Evolutionary conservation across 2,113 vertebrate species (phyloP).

Genomic region (Burhinus oedicnemus): DNA sequence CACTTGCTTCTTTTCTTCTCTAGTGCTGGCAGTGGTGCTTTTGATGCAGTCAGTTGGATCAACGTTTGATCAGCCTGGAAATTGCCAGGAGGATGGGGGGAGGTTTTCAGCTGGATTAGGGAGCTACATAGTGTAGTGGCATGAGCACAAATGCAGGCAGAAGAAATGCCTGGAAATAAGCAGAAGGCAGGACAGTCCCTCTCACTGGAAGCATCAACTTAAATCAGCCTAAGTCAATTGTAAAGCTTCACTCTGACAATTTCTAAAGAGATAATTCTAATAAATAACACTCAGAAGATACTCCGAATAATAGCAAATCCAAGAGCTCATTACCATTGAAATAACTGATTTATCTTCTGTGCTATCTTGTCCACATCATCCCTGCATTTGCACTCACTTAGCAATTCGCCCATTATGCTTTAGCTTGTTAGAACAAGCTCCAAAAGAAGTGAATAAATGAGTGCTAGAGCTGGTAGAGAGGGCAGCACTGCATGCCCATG

Average conservation of each 20-base stretch:
- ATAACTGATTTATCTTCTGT: not conserved
- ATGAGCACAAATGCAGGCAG: not conserved
- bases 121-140: not conserved
- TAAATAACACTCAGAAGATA: not conserved
- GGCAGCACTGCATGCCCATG: not conserved
- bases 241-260: not conserved
- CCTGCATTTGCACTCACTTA: not conserved
- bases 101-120: not conserved
- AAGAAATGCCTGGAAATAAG: not conserved
- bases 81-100: not conserved
- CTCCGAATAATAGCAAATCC: not conserved
- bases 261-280: not conserved
- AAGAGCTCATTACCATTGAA: not conserved
- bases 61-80: not conserved
- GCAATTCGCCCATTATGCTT: accelerated
- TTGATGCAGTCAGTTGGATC: not conserved
- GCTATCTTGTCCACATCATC: not conserved
- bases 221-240: not conserved
- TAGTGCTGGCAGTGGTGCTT: not conserved
- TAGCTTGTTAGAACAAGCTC: not conserved
- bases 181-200: not conserved
- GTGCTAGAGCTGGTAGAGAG: not conserved
- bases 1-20: not conserved
- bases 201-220: not conserved
- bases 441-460: not conserved